Evolutionary conservation across 2,888 invertebrate genomes (phyloP).

Genomic region (Sipha maydis): DNA sequence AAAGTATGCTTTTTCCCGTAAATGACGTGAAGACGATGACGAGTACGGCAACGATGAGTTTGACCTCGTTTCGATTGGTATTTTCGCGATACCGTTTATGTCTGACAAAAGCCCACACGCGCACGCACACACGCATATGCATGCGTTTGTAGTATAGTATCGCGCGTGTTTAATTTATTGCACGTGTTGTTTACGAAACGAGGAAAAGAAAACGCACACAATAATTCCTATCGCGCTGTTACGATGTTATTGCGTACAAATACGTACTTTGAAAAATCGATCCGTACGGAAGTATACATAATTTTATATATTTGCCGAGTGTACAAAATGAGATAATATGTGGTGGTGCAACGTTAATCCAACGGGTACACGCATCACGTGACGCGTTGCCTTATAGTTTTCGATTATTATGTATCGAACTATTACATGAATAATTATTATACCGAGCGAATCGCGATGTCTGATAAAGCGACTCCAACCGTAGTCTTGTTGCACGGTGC

Average conservation of each 20-base stretch:
- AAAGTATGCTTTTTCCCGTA: too few relatives aligned
- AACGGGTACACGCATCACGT: not conserved
- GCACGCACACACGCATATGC: too few relatives aligned
- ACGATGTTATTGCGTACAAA: not conserved
- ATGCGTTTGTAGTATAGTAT: not conserved
- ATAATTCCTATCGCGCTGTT: not conserved
- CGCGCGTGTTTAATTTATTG: not conserved
- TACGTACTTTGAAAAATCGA: not conserved
- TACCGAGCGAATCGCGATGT: too few relatives aligned
- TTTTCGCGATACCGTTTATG: not conserved
- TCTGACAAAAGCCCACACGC: not conserved
- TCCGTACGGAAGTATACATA: not conserved
- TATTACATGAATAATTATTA: too few relatives aligned
- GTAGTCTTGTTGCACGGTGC: too few relatives aligned
- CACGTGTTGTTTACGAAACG: not conserved
- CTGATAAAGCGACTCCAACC: too few relatives aligned
- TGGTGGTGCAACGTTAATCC: not conserved
- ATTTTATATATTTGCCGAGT: not conserved
- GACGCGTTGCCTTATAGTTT: not conserved
- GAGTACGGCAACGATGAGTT: not conserved
- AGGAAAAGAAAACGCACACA: not conserved
- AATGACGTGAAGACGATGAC: not conserved
- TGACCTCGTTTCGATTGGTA: not conserved
- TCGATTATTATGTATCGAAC: too few relatives aligned
- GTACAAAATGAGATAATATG: not conserved